Percentiles rank a stretch among this genome's conserved stretches.
Evolutionary conservation across 2,113 vertebrate genomes (phyloP).

Genomic region (Condylura cristata): DNA sequence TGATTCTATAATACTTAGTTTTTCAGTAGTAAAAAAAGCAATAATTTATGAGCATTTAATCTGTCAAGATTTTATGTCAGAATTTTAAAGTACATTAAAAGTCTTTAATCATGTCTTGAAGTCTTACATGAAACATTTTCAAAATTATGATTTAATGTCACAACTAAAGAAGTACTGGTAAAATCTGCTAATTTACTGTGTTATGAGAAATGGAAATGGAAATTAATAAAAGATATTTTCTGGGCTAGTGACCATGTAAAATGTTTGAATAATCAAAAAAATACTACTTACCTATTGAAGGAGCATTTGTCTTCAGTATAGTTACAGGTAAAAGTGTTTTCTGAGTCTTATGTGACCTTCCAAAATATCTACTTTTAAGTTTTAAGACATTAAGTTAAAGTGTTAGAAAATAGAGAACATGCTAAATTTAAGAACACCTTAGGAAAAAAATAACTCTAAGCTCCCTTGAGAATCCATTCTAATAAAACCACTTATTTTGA

Average conservation of each 20-base stretch:
- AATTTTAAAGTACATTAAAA: conserved; percentile 40
- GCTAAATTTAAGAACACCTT: background rate
- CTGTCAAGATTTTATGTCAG: background rate
- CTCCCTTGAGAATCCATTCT: background rate
- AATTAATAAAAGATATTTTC: background rate
- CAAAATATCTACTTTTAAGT: background rate
- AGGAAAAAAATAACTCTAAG: background rate
- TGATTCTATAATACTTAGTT: background rate
- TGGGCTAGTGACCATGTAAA: background rate
- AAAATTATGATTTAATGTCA: conserved; percentile 1
- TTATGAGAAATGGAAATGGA: background rate
- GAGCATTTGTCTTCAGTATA: conserved; percentile 4
- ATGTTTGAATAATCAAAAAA: background rate
- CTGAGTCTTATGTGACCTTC: background rate
- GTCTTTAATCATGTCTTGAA: background rate
- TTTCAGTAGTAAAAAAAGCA: background rate
- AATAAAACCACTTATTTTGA: background rate
- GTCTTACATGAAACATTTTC: conserved; percentile 43
- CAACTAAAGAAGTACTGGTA: background rate
- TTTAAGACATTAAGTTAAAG: conserved; percentile 4
- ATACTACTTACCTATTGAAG: background rate
- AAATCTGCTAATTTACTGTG: background rate
- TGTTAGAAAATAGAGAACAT: conserved; percentile 2
- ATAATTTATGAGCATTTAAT: background rate
- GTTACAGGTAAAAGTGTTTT: background rate